These are phyloP conservation scores for Myotis findleyi DNA, from an alignment of 2,797 vertebrate species.

Conservation along the genomic window DNA sequence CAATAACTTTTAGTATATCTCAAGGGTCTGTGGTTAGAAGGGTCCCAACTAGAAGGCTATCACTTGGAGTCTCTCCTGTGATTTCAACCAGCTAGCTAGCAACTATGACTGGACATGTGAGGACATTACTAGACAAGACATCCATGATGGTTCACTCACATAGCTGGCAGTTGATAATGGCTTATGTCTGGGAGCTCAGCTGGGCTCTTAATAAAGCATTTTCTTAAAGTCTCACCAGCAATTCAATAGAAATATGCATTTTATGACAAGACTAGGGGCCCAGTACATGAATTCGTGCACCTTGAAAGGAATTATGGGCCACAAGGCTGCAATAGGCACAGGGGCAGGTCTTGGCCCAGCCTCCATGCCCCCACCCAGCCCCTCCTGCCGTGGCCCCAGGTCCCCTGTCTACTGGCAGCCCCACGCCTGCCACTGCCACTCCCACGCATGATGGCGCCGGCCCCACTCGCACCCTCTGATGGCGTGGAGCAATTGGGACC, in stretches of 20 bases:
- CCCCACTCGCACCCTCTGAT: too few relatives aligned
- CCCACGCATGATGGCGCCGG: rapidly evolving
- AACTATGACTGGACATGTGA: neutral
- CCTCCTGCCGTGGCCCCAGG: too few relatives aligned
- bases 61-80: neutral
- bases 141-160: neutral
- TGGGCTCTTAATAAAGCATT: neutral
- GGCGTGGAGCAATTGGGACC: too few relatives aligned
- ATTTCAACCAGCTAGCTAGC: neutral
- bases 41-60: neutral
- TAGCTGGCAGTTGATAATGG: neutral
- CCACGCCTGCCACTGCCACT: too few relatives aligned
- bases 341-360: too few relatives aligned
- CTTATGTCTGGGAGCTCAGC: neutral
- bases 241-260: neutral
- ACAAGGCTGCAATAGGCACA: too few relatives aligned
- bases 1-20: neutral
- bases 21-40: neutral
- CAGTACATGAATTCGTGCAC: too few relatives aligned
- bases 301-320: too few relatives aligned
- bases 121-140: neutral
- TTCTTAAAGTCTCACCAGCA: neutral
- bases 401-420: too few relatives aligned
- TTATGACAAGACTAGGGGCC: neutral
- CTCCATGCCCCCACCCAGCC: too few relatives aligned